Percentiles rank a stretch among this genome's conserved stretches.
phyloP scores from a whole-genome alignment of 2,797 vertebrate species.

The Hozukius guyotensis region DNA sequence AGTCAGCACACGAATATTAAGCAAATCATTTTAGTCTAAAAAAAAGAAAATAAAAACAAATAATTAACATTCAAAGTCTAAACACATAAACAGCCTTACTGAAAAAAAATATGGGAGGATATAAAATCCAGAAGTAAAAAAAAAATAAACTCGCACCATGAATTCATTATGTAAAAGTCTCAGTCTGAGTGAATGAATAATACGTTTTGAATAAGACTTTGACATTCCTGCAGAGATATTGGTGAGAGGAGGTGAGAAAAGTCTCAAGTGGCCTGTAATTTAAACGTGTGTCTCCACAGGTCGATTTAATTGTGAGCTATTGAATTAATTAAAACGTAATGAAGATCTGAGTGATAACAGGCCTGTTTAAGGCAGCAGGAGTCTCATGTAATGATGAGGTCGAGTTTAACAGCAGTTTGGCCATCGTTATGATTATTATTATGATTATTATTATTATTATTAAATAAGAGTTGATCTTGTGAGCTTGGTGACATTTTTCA shows the following conservation, averaged over 20 bases:
- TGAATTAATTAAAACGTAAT: constrained; percentile 28
- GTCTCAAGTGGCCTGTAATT: not conserved
- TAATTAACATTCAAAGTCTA: not conserved
- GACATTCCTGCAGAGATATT: not conserved
- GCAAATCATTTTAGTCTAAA: not conserved
- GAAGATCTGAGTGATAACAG: not conserved
- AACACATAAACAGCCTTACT: not conserved
- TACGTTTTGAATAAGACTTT: not conserved
- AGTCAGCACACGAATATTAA: not conserved
- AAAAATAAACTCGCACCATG: not conserved
- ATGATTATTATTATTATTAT: not conserved
- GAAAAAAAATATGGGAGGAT: too few species aligned
- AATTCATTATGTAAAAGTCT: not conserved
- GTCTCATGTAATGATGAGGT: not conserved
- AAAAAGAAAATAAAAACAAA: too few species aligned
- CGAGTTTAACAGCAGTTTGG: not conserved
- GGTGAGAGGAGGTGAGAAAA: not conserved
- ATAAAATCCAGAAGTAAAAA: not conserved
- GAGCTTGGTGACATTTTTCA: not conserved
- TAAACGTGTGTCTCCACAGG: not conserved
- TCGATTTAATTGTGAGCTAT: constrained; percentile 25
- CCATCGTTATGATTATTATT: not conserved
- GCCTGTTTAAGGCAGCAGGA: not conserved
- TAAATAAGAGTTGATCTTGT: not conserved
- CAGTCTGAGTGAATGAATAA: not conserved